Evolutionary conservation across 1,140 invertebrate species (phyloP), one percentile per base, ranked within the genome.

Genomic region (Leptinotarsa undecemlineata): DNA sequence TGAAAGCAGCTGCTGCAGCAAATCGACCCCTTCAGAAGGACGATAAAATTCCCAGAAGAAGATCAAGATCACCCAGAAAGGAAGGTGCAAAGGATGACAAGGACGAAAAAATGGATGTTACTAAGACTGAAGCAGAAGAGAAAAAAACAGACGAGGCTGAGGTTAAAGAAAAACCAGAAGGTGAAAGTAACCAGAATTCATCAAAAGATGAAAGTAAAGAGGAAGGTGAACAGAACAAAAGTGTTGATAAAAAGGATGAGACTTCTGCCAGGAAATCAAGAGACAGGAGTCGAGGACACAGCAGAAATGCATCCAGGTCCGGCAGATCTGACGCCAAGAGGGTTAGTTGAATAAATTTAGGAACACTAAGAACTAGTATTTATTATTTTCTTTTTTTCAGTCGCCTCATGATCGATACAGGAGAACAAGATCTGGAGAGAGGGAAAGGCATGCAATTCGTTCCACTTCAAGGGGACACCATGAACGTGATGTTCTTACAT

Each of bases 171-270:
- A 48, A 86, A 86, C 85, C 86, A 57, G 84, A 87, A 57, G 79
- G 79, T 75, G 81, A 85, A 13, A 84, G 86, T 19, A 70, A 78
- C 1, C 13, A 33, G 8, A 48, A 20, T 47, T 47, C 23, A 5
- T 85, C 85, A 20, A 84, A 86, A 47, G 86, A 86, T 61, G 84
- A 85, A 85, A 86, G 20, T 84, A 86, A 26, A 74, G 26, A 2
- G 85, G 85, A 47, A 66, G 66, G 17, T 23, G n/a, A 48, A 42
- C 47, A 74, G 48, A 51, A 60, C 14, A 26, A 83, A 48, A 11
- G 8, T 42, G 33, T 3, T 42, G 84, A 85, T 15, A 79, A 73
- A 5, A 85, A 87, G n/a, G 81, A 85, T 8, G 85, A 23, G 61
- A n/a, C 66, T 17, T 67, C 57, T 6, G 57, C 51, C 8, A 51